Conservation (phyloP, 2,113 vertebrate species). For the Camelus dromedarius region DNA sequence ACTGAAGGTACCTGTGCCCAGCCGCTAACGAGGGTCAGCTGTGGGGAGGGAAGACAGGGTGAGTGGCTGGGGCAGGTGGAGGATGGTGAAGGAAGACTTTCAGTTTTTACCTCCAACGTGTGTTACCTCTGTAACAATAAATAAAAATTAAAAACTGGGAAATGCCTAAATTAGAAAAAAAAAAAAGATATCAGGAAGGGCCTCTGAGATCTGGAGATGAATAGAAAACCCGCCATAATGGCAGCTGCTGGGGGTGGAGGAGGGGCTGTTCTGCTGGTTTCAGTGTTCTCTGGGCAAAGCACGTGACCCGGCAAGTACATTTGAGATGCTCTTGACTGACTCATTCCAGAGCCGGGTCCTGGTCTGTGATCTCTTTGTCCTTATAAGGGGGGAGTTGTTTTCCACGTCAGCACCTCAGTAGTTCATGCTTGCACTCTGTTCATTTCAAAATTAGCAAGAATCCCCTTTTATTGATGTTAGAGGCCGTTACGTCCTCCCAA, state of each 20-base stretch:
- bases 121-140: not conserved
- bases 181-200: not conserved
- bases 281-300: not conserved
- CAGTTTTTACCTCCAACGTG: not conserved
- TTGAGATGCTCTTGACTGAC: not conserved
- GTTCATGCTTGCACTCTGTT: not conserved
- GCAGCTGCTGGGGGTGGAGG: not conserved
- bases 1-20: not conserved
- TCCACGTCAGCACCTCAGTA: not conserved
- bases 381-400: not conserved
- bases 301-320: not conserved
- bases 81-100: not conserved
- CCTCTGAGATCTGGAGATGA: not conserved
- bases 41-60: not conserved
- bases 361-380: not conserved
- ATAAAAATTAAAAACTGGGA: not conserved
- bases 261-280: not conserved
- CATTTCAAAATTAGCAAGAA: slow-evolving; percentile 7
- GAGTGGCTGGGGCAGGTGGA: accelerated
- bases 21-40: not conserved
- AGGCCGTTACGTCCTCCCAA: not conserved
- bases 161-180: not conserved
- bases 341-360: accelerated
- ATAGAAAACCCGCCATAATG: not conserved
- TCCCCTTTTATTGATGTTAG: not conserved